These are phyloP conservation scores for Chloroclysta siterata DNA, from an alignment of 2,888 invertebrate species.

Conservation along the genomic window DNA sequence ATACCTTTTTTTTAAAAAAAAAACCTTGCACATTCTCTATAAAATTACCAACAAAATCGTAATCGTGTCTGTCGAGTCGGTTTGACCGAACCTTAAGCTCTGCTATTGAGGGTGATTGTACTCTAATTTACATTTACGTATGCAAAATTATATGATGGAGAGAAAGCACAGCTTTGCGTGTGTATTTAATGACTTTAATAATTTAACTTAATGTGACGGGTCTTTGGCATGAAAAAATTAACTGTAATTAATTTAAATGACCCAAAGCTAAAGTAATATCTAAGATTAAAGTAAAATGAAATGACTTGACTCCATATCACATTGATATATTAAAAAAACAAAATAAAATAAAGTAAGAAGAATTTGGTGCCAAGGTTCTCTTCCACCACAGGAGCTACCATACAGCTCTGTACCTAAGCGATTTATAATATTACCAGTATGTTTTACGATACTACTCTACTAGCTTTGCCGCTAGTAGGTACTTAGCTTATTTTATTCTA, in stretches of 20 bases:
- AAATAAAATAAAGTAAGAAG: too few relatives aligned
- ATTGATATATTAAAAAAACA: too few relatives aligned
- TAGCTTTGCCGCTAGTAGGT: too few relatives aligned
- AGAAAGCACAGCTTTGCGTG: conserved; percentile 56
- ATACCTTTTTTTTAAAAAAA: too few relatives aligned
- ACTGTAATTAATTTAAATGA: conserved; percentile 49
- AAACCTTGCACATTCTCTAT: too few relatives aligned
- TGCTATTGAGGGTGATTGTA: conserved; percentile 35
- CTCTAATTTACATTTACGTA: conserved; percentile 45
- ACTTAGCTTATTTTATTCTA: too few relatives aligned
- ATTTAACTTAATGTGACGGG: conserved; percentile 48
- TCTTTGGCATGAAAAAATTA: conserved; percentile 54
- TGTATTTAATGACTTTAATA: conserved; percentile 59
- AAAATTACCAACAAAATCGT: neutral
- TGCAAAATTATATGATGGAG: conserved; percentile 52
- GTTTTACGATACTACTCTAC: too few relatives aligned
- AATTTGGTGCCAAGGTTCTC: too few relatives aligned
- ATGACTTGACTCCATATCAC: neutral
- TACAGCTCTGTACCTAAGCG: too few relatives aligned
- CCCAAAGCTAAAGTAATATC: conserved; percentile 7
- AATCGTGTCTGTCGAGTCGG: conserved; percentile 3
- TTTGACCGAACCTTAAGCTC: conserved; percentile 11
- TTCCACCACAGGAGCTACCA: too few relatives aligned
- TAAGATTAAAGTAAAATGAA: conserved; percentile 6
- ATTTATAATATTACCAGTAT: too few relatives aligned